phyloP scores from a whole-genome alignment of 2,888 invertebrate genomes.

The Oxyteleia sp. region DNA sequence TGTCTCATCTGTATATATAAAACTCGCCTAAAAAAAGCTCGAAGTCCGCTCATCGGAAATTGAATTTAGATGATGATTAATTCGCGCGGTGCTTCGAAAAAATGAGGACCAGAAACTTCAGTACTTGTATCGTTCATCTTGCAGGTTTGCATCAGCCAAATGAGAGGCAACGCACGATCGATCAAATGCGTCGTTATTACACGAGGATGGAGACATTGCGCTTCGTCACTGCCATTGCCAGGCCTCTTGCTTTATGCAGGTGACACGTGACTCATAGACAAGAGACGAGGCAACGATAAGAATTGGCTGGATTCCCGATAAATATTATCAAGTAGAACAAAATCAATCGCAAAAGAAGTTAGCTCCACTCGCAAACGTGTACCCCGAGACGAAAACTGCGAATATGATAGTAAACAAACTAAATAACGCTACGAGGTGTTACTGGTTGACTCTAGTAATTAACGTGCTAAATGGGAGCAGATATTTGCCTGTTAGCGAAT shows the following conservation, averaged over 20 bases:
- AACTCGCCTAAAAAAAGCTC: slow-evolving; percentile 23
- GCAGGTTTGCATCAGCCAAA: slow-evolving; percentile 23
- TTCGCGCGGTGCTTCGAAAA: slow-evolving; percentile 30
- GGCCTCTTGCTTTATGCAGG: slow-evolving; percentile 48
- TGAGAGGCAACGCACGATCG: slow-evolving; percentile 55
- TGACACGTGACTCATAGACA: slow-evolving; percentile 51
- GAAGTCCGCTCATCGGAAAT: slow-evolving; percentile 27
- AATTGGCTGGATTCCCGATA: slow-evolving; percentile 16
- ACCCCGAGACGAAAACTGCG: neutral
- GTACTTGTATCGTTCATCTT: slow-evolving; percentile 52
- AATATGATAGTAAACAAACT: too few species aligned
- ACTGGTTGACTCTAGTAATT: slow-evolving; percentile 29
- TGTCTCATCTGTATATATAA: slow-evolving; percentile 3
- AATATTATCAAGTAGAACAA: slow-evolving; percentile 29
- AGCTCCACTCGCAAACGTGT: slow-evolving; percentile 1
- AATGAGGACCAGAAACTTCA: slow-evolving; percentile 46
- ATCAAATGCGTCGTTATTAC: slow-evolving; percentile 62
- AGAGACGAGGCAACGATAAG: slow-evolving; percentile 35
- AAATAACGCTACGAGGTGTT: neutral
- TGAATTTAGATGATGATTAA: slow-evolving; percentile 49
- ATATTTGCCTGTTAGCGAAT: slow-evolving; percentile 30
- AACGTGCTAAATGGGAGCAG: slow-evolving; percentile 28
- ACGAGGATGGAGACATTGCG: slow-evolving; percentile 58
- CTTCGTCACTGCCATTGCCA: slow-evolving; percentile 65
- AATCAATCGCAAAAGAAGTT: neutral